These are phyloP conservation scores for Hoplodrina ambigua DNA, from an alignment of 2,888 invertebrate species.

Conservation along the genomic window DNA sequence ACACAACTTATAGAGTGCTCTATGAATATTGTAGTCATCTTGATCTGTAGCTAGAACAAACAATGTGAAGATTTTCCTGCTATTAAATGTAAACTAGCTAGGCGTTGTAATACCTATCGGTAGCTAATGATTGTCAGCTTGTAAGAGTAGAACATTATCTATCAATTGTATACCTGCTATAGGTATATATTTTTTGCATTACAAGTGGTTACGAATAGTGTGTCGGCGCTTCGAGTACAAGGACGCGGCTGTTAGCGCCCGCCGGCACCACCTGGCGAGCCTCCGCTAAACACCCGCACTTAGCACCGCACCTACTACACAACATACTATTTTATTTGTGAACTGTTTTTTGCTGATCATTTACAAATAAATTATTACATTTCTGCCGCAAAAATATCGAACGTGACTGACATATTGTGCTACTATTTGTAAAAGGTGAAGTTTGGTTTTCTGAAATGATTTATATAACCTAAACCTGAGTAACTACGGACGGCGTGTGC, in stretches of 20 bases:
- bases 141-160: conserved; percentile 27
- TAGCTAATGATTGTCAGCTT: conserved; percentile 21
- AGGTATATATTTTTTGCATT: conserved; percentile 42
- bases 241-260: conserved; percentile 72
- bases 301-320: conserved; percentile 43
- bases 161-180: conserved; percentile 27
- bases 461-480: conserved; percentile 1
- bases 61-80: conserved; percentile 12
- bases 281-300: conserved; percentile 68
- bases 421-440: too few species aligned
- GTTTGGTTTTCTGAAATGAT: not conserved
- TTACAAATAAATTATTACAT: not conserved
- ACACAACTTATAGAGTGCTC: not conserved
- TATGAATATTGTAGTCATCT: conserved; percentile 5
- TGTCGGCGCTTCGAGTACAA: conserved; percentile 57
- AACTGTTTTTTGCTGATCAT: not conserved
- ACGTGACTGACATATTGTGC: not conserved
- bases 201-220: conserved; percentile 44
- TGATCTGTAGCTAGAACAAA: conserved; percentile 6
- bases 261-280: conserved; percentile 65
- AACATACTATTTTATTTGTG: not conserved
- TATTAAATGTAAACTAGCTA: conserved; percentile 2
- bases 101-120: not conserved
- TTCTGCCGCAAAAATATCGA: not conserved
- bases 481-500: not conserved